Conservation (phyloP, 2,888 invertebrate genomes). For the Bibio marci region DNA sequence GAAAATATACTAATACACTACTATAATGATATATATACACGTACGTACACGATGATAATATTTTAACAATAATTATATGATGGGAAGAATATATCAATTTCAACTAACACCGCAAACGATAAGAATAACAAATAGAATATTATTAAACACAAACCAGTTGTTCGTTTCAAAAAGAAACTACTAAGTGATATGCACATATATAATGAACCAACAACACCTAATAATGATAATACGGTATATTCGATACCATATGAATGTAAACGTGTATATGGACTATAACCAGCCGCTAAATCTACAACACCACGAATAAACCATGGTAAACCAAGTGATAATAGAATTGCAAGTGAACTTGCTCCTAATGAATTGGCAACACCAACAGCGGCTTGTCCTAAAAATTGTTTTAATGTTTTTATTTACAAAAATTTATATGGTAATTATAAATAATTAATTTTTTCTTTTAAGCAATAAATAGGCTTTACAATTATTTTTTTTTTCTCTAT, state of each 20-base stretch:
- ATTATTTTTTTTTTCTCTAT: too few relatives aligned
- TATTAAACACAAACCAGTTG: slow-evolving; percentile 42
- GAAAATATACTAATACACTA: too few relatives aligned
- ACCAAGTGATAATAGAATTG: slow-evolving; percentile 57
- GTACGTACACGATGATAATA: too few relatives aligned
- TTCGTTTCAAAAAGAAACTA: slow-evolving; percentile 42
- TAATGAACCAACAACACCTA: neutral
- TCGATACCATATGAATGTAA: neutral
- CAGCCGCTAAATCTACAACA: neutral
- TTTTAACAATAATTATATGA: too few relatives aligned
- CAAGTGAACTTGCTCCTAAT: slow-evolving; percentile 60
- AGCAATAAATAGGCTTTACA: too few relatives aligned
- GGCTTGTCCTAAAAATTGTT: slow-evolving; percentile 24
- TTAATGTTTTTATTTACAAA: neutral
- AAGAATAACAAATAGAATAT: slow-evolving; percentile 47
- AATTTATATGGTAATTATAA: too few relatives aligned
- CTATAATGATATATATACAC: too few relatives aligned
- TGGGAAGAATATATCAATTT: slow-evolving; percentile 43
- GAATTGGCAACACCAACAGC: slow-evolving; percentile 67
- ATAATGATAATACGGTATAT: neutral
- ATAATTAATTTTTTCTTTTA: too few relatives aligned
- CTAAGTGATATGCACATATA: slow-evolving; percentile 41
- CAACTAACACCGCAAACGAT: slow-evolving; percentile 50
- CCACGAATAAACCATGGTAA: slow-evolving; percentile 51
- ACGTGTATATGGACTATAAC: neutral